Evolutionary conservation across 37 sponge, comb jelly and placozoan species (phyloP), one percentile per base, ranked within the genome.

Genomic region (Agelas oroides): DNA sequence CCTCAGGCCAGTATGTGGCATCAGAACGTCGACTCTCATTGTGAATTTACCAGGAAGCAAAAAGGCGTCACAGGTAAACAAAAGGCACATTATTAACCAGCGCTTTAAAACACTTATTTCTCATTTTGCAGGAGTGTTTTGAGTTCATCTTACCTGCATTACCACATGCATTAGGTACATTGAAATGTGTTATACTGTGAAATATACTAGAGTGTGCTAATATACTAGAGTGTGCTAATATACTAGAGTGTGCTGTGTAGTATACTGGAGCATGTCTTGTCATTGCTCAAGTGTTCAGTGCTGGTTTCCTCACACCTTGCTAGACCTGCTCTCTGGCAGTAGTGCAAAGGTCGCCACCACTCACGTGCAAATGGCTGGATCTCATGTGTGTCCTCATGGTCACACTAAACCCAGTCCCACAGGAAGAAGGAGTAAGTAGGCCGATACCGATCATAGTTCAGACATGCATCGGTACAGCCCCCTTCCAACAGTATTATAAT

Each of bases 1-100:
- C 46, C 46, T n/a, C 46, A 96, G 97, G 33, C 82, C 88, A 40
- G 89, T 81, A 5, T 92, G 89, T 90, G 99, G 99, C 0, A 86
- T 91, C 8, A 86, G 94, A 65, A 84, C 79, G 41, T 58, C 57
- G 0, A 85, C 89, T n/a, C 84, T 99, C 52, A 89, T 99, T 68
- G 60, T 95, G 30, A 97, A 93, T 60, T 80, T 99, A 16, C 99
- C 99, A 64, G 99, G 99, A 27, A 97, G 96, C 73, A 93, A 70
- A 58, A 96, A 96, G 60, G 99, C 76, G 16, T 86, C 96, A 32
- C 83, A 90, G 89, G 93, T 88, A 62, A 14, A 30, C 23, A 33
- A 20, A 21, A 33, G 8, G 19, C 34, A 67, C 69, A 28, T 24
- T 67, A 32, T 67, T 33, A 11, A 32, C 35, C 69, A 67, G 69